Base-by-base conservation (phyloP, 2,888 invertebrate species). In the Sialis lutaria region DNA sequence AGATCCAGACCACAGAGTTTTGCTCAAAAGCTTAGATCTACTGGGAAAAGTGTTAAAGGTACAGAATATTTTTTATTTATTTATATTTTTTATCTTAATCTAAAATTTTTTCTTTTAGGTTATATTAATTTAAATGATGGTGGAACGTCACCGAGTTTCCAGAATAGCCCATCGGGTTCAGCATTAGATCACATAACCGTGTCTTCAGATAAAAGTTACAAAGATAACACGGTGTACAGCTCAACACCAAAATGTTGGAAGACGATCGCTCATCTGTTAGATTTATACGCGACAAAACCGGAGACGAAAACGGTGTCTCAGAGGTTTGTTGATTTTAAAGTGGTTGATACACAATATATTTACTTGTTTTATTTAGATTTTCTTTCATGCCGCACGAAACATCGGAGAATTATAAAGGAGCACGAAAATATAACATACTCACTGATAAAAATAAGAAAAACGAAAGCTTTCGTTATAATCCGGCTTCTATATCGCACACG, bases 251-350 rank as follows among this genome's bases (percentile, higher is more conserved):
- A 85, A 55, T 95, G 95, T 60, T 96, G 95, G 95, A 83, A 88
- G 60, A 95, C 91, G 0, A 82, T 96, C 54, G 92, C 91, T 63
- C 83, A 90, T 62, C 72, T 96, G 50, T 68, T 96, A 47, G 91
- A 95, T 59, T 66, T 95, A 45, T 96, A 96, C 61, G 91, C 92
- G 6, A 89, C 87, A 44, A 87, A 90, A 79, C 92, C 95, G 0
- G 93, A 93, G 60, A 88, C 91, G 0, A 93, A 93, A 65, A 93
- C 91, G 1, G 84, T 93, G 41, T 79, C 82, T 33, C 85, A 86
- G 62, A 72, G 82, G 72, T 73, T 52, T 30, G 22, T 5, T 44
- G 9, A 22, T 22, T 22, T 51, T 49, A 9, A 45, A 48, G 44
- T 41, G 45, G 45, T 47, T 40, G 43, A 51, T 51, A 49, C 48